Base-by-base conservation (phyloP, 2,797 vertebrate species). In the Falco novaeseelandiae region DNA sequence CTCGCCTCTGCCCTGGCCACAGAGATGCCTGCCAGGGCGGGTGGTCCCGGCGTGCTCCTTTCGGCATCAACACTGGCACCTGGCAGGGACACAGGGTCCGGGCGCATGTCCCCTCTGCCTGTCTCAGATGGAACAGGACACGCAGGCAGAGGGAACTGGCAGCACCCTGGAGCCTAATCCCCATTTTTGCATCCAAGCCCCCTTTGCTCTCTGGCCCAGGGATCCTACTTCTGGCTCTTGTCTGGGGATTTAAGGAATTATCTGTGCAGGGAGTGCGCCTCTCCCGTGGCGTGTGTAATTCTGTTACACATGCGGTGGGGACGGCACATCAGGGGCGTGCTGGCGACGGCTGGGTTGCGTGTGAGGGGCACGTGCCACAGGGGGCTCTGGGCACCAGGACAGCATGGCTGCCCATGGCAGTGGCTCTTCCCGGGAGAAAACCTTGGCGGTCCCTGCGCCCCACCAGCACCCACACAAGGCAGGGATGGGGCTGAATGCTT, bases 311-410 rank as follows among this genome's bases (percentile, higher is more conserved):
- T 54, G 14, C 62, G 42, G 59, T 2, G 2, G 70, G 70, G 59
- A 42, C 8, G 25, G 40, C 6, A 3, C 4, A 7, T 7, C 0
- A 4, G 55, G 26, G 36, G 18, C 14, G 6, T 49, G 36, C 58
- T 36, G 62, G 69, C 81, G 23, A 27, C 1, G 4, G 19, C 62
- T 12, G 21, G 55, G 54, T 40, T 32, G 19, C 3, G 0, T 0
- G 1, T 14, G 6, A 51, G 48, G 42, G 20, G 57, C 27, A 25
- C 1, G 4, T 1, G 1, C 16, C 8, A 1, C 2, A 30, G 61
- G 67, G 32, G 27, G 42, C 27, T 67, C 44, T 26, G 32, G n/a
- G 36, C 3, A 7, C 42, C 20, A 6, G 22, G 62, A 23, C 23
- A 12, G 20, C 74, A 20, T 4, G 4, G 38, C 57, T 29, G 59